Evolutionary conservation across 2,888 invertebrate genomes (phyloP).

Genomic region (Euproctis similis): DNA sequence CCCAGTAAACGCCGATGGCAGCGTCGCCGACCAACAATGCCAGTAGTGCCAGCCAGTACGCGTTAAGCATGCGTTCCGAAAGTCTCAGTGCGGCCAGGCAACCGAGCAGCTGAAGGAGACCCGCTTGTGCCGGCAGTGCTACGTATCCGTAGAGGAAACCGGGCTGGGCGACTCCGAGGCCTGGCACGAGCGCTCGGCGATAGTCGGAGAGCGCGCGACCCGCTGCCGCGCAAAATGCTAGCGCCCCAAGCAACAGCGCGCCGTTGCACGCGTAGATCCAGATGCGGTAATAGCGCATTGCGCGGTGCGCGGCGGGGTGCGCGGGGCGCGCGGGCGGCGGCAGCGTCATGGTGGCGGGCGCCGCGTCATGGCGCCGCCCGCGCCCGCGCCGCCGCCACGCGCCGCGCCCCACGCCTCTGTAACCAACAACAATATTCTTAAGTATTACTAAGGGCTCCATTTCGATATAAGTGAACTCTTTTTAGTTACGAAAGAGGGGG

Average conservation of each 20-base stretch:
- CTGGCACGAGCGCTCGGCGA: slow-evolving; percentile 82
- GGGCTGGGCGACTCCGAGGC: slow-evolving; percentile 85
- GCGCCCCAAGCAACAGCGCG: slow-evolving; percentile 87
- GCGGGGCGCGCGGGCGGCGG: slow-evolving; percentile 60
- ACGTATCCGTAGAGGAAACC: slow-evolving; percentile 90
- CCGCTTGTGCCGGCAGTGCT: slow-evolving; percentile 84
- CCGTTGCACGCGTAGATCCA: slow-evolving; percentile 96
- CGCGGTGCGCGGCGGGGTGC: slow-evolving; percentile 76
- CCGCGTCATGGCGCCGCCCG: slow-evolving; percentile 74
- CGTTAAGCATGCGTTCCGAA: slow-evolving; percentile 86
- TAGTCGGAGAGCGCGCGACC: slow-evolving; percentile 83
- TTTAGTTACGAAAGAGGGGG: too few species aligned
- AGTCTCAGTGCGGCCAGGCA: slow-evolving; percentile 88
- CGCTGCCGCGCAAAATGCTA: slow-evolving; percentile 86
- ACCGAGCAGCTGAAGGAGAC: slow-evolving; percentile 83
- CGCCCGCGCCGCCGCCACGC: slow-evolving; percentile 74
- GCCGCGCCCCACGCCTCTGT: slow-evolving; percentile 74
- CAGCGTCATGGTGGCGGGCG: slow-evolving; percentile 76
- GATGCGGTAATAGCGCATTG: slow-evolving; percentile 88
- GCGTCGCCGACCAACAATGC: slow-evolving; percentile 89
- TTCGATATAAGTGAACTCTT: too few species aligned
- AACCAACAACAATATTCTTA: slow-evolving; percentile 29
- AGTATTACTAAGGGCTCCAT: too few species aligned
- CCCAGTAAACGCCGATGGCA: slow-evolving; percentile 89
- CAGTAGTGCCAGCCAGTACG: slow-evolving; percentile 87